Conservation (phyloP, 1,140 invertebrate species). For the Pseudachorutes palmiensis region DNA sequence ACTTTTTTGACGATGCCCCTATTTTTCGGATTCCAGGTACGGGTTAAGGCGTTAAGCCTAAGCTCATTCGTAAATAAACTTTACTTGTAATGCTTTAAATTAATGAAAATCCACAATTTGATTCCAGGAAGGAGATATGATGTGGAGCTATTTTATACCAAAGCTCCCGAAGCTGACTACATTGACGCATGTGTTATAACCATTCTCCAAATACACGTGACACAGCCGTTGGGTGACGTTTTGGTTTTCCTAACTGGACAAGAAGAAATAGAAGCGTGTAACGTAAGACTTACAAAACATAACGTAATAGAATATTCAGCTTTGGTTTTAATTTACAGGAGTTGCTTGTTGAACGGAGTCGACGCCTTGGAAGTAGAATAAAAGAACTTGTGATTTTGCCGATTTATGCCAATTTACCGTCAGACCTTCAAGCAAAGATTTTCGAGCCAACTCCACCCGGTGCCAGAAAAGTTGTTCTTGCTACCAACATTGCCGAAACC, state of each 20-base stretch:
- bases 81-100: neutral
- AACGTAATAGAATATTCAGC: neutral
- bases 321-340: conserved; percentile 47
- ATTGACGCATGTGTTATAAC: conserved; percentile 95
- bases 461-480: conserved; percentile 87
- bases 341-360: conserved; percentile 78
- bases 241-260: conserved; percentile 90
- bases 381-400: conserved; percentile 88
- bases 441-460: conserved; percentile 92
- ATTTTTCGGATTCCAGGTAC: conserved; percentile 91
- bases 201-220: conserved; percentile 94
- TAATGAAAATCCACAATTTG: neutral
- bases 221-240: conserved; percentile 89
- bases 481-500: conserved; percentile 99
- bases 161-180: conserved; percentile 97
- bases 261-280: conserved; percentile 93
- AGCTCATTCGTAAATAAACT: neutral
- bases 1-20: conserved; percentile 97
- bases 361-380: conserved; percentile 84
- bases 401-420: conserved; percentile 96
- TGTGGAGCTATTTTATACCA: conserved; percentile 97
- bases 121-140: conserved; percentile 56
- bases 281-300: conserved; percentile 40
- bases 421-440: conserved; percentile 97
- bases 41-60: too few relatives aligned